Evolutionary conservation across 2,888 invertebrate species (phyloP).

Genomic region (Lasioglossum villosulum): DNA sequence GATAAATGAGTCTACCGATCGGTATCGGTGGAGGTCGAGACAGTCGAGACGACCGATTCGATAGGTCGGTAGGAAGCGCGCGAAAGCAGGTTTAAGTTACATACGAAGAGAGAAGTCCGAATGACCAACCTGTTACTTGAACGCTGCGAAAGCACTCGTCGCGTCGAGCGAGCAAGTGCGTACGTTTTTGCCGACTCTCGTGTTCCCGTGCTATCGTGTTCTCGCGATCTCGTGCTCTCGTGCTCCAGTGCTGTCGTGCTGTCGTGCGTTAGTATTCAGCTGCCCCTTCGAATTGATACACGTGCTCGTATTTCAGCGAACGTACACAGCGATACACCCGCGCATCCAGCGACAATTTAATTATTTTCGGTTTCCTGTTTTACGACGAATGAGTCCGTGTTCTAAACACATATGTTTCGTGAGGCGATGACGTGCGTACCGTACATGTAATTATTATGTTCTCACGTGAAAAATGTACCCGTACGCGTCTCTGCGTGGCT

Average conservation of each 20-base stretch:
- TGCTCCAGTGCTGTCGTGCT: not conserved
- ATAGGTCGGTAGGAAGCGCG: slow-evolving; percentile 29
- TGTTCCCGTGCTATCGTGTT: slow-evolving; percentile 22
- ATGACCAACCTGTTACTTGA: slow-evolving; percentile 83
- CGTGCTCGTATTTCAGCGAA: slow-evolving; percentile 53
- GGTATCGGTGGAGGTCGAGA: not conserved
- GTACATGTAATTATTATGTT: not conserved
- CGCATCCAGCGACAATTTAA: not conserved
- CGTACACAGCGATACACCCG: slow-evolving; percentile 14
- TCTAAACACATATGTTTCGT: slow-evolving; percentile 17
- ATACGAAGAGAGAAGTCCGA: slow-evolving; percentile 53
- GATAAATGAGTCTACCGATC: not conserved
- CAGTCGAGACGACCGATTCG: slow-evolving; percentile 11
- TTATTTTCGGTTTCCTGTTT: not conserved
- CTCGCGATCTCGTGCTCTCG: slow-evolving; percentile 6
- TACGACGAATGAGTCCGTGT: not conserved
- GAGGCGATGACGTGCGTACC: not conserved
- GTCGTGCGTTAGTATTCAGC: slow-evolving; percentile 29
- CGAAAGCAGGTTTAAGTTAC: slow-evolving; percentile 54
- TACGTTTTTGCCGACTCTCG: slow-evolving; percentile 26
- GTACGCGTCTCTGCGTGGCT: slow-evolving; percentile 8
- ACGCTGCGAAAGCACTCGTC: slow-evolving; percentile 43
- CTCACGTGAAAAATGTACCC: slow-evolving; percentile 5
- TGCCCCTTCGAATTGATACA: slow-evolving; percentile 58
- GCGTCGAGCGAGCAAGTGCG: slow-evolving; percentile 39